Base-by-base conservation (phyloP, 2,888 invertebrate genomes). In the Amiota minor region DNA sequence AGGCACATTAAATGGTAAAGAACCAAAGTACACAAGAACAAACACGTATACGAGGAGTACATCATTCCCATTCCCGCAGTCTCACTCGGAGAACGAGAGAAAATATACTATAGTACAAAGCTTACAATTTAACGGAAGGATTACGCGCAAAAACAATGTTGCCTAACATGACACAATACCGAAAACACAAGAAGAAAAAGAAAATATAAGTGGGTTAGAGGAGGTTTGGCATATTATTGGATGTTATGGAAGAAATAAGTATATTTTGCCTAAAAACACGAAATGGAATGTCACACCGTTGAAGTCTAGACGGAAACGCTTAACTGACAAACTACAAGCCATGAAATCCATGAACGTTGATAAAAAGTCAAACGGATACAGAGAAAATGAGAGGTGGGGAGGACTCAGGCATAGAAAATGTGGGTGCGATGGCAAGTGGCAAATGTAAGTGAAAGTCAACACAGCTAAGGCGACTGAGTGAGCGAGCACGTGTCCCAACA, bases 301-400 rank as follows among this genome's bases (percentile, higher is more conserved):
- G 35, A 3, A 67, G 67, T 68, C 67, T 68, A 53, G 50, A 49
- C 67, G 67, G 67, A 68, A 68, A 68, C 20, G 50, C 50, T 68
- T 68, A 68, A 53, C 50, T 35, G 67, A 23, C 67, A 53, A 68
- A 47, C 47, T 65, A 65, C 53, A 50, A n/a, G 9, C 12, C 53
- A 50, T 12, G 12, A 12, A n/a, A 50, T 50, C 6, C 53, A 50
- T 50, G 35, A 35, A 6, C 6, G 35, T 35, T 35, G 35, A 35
- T 35, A 35, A 35, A 35, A 35, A 35, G 35, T 6, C 4, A 35
- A 35, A 35, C 6, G 6, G 35, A 35, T 35, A 35, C 35, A 35
- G 35, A 35, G 35, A 35, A 6, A 35, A 6, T 35, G 35, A 35
- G 35, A 35, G 35, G 35, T 35, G 2, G 35, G 35, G 35, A 4